Evolutionary conservation across 2,797 vertebrate species (phyloP).

Genomic region (Channallabes apus): DNA sequence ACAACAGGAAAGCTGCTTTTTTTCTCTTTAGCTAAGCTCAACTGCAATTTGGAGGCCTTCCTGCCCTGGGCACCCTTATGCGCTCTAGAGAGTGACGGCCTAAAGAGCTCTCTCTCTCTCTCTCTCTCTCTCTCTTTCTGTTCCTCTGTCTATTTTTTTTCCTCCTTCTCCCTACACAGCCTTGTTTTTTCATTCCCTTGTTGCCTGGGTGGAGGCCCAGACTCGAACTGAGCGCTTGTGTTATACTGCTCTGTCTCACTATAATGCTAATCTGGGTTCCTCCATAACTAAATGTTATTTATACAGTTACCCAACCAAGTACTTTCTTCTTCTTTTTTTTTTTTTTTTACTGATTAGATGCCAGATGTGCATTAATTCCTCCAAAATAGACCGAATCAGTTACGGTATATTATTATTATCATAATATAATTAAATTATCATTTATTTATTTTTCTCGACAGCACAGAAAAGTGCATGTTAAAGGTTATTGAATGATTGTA

Average conservation of each 20-base stretch:
- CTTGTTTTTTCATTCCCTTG: slow-evolving; percentile 44
- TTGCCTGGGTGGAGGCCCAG: slow-evolving; percentile 39
- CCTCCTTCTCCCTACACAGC: slow-evolving; percentile 18
- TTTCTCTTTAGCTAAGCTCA: slow-evolving; percentile 49
- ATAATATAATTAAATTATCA: too few species aligned
- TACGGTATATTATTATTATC: background rate
- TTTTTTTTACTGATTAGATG: slow-evolving; percentile 6
- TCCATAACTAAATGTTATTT: slow-evolving; percentile 7
- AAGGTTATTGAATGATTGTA: background rate
- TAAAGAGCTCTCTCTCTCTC: slow-evolving; percentile 26
- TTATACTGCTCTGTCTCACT: slow-evolving; percentile 24
- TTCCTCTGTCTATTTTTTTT: slow-evolving; percentile 20
- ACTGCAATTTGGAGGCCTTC: slow-evolving; percentile 55
- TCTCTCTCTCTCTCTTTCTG: slow-evolving; percentile 4
- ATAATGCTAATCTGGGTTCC: slow-evolving; percentile 17
- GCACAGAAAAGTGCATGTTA: background rate
- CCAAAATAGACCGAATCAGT: slow-evolving; percentile 4
- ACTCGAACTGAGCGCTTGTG: slow-evolving; percentile 11
- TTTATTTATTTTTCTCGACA: background rate
- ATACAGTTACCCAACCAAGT: background rate
- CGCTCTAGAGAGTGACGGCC: slow-evolving; percentile 17
- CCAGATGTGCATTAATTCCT: background rate
- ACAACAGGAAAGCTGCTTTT: slow-evolving; percentile 57
- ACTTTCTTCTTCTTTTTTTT: background rate
- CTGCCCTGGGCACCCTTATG: slow-evolving; percentile 51